Conservation (phyloP, 1,140 invertebrate species). For the Ylistrum balloti region DNA sequence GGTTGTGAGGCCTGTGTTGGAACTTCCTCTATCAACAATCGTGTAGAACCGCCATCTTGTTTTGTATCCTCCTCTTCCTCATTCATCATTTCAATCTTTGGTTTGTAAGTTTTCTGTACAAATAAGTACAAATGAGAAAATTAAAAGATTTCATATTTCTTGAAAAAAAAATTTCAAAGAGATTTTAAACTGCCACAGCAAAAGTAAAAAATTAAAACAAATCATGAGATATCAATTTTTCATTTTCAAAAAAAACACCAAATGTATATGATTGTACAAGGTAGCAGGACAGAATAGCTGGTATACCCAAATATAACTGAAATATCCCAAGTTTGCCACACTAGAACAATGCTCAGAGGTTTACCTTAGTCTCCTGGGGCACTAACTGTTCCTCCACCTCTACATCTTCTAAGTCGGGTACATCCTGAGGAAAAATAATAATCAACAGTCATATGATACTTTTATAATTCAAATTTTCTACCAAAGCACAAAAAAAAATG, state of each 20-base stretch:
- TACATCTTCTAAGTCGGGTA: constrained; percentile 75
- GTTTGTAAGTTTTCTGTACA: constrained; percentile 62
- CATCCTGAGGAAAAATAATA: constrained; percentile 57
- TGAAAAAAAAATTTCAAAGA: no score
- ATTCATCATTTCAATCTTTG: constrained; percentile 70
- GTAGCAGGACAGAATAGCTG: background rate
- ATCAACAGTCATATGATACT: background rate
- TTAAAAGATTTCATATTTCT: background rate
- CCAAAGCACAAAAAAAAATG: no score
- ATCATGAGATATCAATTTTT: no score
- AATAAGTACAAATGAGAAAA: background rate
- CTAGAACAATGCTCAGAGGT: background rate
- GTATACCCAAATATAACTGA: no score
- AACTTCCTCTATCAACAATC: constrained; percentile 60
- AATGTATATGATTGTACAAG: background rate
- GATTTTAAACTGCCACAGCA: no score
- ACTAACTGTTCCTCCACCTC: constrained; percentile 66
- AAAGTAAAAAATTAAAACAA: no score
- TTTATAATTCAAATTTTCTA: background rate
- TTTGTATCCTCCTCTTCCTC: constrained; percentile 62
- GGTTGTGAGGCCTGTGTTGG: background rate
- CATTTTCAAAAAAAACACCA: background rate
- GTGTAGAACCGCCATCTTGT: constrained; percentile 52
- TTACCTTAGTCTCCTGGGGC: constrained; percentile 45
- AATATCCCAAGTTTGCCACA: background rate